Base-by-base conservation (phyloP, 2,888 invertebrate species). In the Pterostichus niger region DNA sequence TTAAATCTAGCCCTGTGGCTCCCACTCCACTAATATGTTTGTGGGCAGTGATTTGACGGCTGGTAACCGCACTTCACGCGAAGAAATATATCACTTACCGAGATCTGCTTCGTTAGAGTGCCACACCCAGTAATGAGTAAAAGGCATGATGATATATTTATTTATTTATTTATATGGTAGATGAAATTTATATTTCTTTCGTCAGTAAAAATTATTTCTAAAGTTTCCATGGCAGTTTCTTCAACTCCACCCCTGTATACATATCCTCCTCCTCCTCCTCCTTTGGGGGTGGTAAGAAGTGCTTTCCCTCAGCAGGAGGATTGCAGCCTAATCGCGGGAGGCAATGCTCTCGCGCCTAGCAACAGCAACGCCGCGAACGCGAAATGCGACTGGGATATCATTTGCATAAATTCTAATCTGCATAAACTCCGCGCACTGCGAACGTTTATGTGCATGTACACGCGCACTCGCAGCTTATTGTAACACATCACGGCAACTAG, bases 371-470 rank as follows among this genome's bases (percentile, higher is more conserved):
- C 17, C 9, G 61, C 17, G 71, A 31, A 56, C 68, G 81, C 52
- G 82, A 76, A 75, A 59, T 75, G 82, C 82, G 81, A 81, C 81
- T 64, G 75, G 82, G 75, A 61, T 76, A 82, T 82, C 82, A 76
- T 82, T 82, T 82, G 82, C 82, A 82, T 82, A 82, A 82, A 82
- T 82, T 75, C 75, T 82, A 75, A 82, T 82, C 82, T 82, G 59
- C 82, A 82, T 82, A 75, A 82, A 82, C 82, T 82, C 54, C 33
- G 49, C 76, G 82, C 82, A 56, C 44, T 82, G 82, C 75, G 61
- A 64, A 15, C 61, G 61, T 61, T 46, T 75, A 44, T 76, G 75
- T 81, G 54, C 54, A 71, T 71, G 71, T 81, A 40, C 33, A 64
- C 49, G 49, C 64, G 61, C 52, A 17, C 40, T 64, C 64, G 33